These are phyloP conservation scores for Lepilemur ruficaudatus DNA, from an alignment of 2,797 vertebrate genomes.

Conservation along the genomic window DNA sequence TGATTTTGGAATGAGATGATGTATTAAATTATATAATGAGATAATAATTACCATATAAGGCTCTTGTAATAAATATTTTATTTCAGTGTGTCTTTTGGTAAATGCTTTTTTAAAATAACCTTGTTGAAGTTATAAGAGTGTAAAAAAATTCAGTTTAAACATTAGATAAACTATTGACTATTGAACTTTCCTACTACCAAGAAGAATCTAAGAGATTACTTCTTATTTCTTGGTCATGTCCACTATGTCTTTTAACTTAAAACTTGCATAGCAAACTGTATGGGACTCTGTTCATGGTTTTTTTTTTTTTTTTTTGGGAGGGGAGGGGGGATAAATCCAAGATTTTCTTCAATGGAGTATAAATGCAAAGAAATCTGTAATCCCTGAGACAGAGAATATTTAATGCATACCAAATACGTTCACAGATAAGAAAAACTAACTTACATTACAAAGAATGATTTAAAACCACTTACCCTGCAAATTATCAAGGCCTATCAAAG, in stretches of 20 bases:
- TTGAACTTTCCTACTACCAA: neutral
- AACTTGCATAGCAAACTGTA: neutral
- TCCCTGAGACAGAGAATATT: neutral
- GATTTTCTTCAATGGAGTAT: conserved; percentile 5
- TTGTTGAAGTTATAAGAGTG: neutral
- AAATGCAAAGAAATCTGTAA: neutral
- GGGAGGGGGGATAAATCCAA: neutral
- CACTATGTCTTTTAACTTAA: neutral
- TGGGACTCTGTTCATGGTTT: neutral
- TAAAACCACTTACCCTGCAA: neutral
- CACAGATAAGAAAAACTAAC: neutral
- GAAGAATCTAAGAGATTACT: neutral
- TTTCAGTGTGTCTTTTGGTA: neutral
- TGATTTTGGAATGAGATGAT: neutral
- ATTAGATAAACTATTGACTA: neutral
- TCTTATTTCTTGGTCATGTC: neutral
- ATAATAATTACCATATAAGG: neutral
- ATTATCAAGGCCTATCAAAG: neutral
- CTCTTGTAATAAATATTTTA: neutral
- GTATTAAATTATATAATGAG: neutral
- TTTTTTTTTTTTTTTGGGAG: neutral
- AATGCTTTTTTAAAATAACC: neutral
- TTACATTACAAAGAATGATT: neutral
- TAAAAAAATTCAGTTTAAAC: neutral
- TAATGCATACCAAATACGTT: neutral